Evolutionary conservation across 92 coral and sea anemone species (phyloP).

Genomic region (Zoanthus gigantus): DNA sequence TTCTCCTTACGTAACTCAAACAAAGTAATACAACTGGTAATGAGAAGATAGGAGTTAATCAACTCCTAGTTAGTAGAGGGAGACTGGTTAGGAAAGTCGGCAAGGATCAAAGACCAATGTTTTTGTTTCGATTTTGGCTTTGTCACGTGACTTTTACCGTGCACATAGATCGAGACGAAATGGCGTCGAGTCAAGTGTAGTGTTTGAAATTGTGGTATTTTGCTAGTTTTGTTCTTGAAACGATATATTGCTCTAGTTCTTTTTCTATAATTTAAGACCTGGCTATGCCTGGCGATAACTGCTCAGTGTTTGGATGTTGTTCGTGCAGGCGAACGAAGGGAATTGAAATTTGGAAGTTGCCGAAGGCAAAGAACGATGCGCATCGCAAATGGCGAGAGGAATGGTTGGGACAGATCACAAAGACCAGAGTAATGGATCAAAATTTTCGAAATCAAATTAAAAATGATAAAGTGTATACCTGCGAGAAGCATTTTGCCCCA

Average conservation of each 20-base stretch:
- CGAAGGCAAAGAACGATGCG: slow-evolving; percentile 30
- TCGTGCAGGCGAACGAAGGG: slow-evolving; percentile 34
- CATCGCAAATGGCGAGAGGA: slow-evolving; percentile 28
- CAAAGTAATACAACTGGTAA: no score
- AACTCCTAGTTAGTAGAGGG: slow-evolving; percentile 8
- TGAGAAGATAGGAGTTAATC: no score
- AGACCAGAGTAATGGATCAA: slow-evolving; percentile 30
- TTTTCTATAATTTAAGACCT: neutral
- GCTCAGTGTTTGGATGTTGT: slow-evolving; percentile 35
- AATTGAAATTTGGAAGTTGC: slow-evolving; percentile 27
- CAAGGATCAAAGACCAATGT: slow-evolving; percentile 7
- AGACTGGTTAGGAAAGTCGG: neutral
- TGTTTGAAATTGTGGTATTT: neutral
- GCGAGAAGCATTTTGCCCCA: slow-evolving; percentile 50
- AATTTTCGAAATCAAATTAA: slow-evolving; percentile 48
- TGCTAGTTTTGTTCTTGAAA: slow-evolving; percentile 10
- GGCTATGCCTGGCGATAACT: slow-evolving; percentile 44
- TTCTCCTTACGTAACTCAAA: no score
- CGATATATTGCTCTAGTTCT: neutral
- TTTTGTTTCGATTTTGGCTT: neutral
- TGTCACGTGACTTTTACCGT: slow-evolving; percentile 20
- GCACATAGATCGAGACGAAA: slow-evolving; percentile 16
- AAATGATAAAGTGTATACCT: slow-evolving; percentile 8
- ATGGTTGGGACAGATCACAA: slow-evolving; percentile 30
- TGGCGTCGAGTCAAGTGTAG: neutral